Evolutionary conservation across 1,140 invertebrate species (phyloP).

Genomic region (Drosophila gunungcola): DNA sequence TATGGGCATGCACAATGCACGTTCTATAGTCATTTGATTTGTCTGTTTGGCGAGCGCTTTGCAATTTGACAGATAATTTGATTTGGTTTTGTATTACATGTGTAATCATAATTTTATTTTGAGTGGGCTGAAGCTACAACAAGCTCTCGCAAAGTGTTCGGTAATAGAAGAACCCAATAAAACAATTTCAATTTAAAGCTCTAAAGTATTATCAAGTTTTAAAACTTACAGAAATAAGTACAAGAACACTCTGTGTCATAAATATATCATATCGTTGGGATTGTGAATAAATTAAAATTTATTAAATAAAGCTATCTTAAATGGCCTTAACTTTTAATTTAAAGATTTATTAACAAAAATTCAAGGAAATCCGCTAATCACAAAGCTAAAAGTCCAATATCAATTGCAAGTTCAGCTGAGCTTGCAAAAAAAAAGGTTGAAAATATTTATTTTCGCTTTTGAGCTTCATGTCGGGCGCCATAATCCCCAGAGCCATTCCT

Average conservation of each 20-base stretch:
- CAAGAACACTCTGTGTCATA: too few species aligned
- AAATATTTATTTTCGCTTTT: not conserved
- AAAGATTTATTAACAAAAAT: not conserved
- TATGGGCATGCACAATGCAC: constrained; percentile 26
- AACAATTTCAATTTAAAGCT: not conserved
- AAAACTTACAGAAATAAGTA: not conserved
- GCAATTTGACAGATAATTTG: constrained; percentile 62
- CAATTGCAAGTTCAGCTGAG: not conserved
- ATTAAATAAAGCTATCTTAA: too few species aligned
- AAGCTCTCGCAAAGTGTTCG: not conserved
- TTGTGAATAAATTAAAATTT: too few species aligned
- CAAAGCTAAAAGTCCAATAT: constrained; percentile 10
- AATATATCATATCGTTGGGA: too few species aligned
- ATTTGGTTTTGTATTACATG: constrained; percentile 54
- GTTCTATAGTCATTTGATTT: constrained; percentile 33
- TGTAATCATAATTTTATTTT: constrained; percentile 36
- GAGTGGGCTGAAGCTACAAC: constrained; percentile 21
- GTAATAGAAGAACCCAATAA: constrained; percentile 11
- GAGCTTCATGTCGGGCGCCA: not conserved
- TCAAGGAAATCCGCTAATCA: constrained; percentile 5
- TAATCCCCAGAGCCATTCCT: constrained; percentile 4
- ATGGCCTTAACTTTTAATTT: not conserved
- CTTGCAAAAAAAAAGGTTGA: not conserved
- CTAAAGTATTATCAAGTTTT: not conserved
- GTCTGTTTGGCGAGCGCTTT: constrained; percentile 22